Evolutionary conservation across 2,113 vertebrate species (phyloP).

Genomic region (Nothoprocta pentlandii): DNA sequence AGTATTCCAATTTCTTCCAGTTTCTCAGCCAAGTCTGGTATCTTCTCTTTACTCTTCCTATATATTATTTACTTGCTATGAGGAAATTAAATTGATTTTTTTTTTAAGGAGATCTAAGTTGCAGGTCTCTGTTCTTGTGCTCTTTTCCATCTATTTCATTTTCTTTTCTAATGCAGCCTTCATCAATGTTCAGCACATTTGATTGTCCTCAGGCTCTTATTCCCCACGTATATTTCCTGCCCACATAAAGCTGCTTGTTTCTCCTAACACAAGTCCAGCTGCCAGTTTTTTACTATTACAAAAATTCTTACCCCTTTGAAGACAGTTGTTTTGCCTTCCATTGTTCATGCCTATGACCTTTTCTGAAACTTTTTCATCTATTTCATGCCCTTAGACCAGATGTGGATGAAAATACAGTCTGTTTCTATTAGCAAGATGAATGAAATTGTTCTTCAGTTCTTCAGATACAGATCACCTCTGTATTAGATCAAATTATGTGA

Average conservation of each 20-base stretch:
- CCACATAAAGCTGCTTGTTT: background rate
- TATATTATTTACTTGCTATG: background rate
- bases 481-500: slow-evolving; percentile 53
- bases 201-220: background rate
- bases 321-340: slow-evolving; percentile 13
- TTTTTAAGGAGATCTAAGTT: background rate
- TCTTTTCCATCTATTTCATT: background rate
- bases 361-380: slow-evolving; percentile 47
- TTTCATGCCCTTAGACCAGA: slow-evolving; percentile 37
- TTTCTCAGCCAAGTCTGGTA: background rate
- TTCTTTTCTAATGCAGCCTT: background rate
- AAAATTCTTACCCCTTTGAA: background rate
- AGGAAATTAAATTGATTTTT: background rate
- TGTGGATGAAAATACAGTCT: slow-evolving; percentile 58
- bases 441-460: slow-evolving; percentile 67
- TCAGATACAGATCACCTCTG: background rate
- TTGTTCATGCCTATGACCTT: slow-evolving; percentile 54
- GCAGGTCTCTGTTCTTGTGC: background rate
- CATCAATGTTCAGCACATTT: background rate
- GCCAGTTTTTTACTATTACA: background rate
- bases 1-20: background rate
- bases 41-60: background rate
- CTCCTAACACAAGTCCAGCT: background rate
- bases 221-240: background rate
- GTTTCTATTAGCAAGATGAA: slow-evolving; percentile 66